These are phyloP conservation scores for Teinopalpus imperialis DNA, from an alignment of 2,888 invertebrate species.

Conservation along the genomic window DNA sequence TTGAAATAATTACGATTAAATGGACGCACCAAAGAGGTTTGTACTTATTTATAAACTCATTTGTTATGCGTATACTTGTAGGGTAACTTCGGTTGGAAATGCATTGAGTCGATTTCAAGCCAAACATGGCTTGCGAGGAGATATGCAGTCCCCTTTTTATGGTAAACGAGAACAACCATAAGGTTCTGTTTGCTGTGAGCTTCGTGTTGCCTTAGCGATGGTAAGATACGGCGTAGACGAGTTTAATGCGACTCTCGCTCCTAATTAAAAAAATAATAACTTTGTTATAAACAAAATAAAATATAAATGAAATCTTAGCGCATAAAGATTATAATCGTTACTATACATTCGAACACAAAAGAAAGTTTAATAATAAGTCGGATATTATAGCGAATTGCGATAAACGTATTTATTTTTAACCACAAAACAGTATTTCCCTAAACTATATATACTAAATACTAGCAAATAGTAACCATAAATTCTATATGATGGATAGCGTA, in stretches of 20 bases:
- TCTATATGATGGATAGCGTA: too few relatives aligned
- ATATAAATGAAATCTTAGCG: too few relatives aligned
- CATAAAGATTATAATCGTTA: too few relatives aligned
- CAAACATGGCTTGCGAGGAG: constrained; percentile 44
- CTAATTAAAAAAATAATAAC: neutral
- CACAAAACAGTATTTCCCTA: too few relatives aligned
- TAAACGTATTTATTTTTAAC: too few relatives aligned
- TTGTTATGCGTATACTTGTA: constrained; percentile 18
- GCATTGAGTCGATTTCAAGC: constrained; percentile 35
- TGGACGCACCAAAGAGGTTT: neutral
- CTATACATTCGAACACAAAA: too few relatives aligned
- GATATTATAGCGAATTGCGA: too few relatives aligned
- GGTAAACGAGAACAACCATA: constrained; percentile 45
- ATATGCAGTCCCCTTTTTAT: constrained; percentile 42
- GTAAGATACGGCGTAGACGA: neutral
- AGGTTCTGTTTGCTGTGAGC: constrained; percentile 27
- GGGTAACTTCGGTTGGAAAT: constrained; percentile 17
- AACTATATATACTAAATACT: too few relatives aligned
- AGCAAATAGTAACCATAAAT: too few relatives aligned
- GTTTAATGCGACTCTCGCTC: constrained; percentile 5
- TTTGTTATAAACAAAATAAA: too few relatives aligned
- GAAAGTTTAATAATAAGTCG: too few relatives aligned
- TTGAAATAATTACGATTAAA: neutral
- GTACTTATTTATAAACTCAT: constrained; percentile 19
- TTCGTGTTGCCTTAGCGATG: constrained; percentile 24